Percentiles rank a stretch among this genome's conserved stretches.
Conservation (phyloP, 2,888 invertebrate genomes). For the Elysia crispata region DNA sequence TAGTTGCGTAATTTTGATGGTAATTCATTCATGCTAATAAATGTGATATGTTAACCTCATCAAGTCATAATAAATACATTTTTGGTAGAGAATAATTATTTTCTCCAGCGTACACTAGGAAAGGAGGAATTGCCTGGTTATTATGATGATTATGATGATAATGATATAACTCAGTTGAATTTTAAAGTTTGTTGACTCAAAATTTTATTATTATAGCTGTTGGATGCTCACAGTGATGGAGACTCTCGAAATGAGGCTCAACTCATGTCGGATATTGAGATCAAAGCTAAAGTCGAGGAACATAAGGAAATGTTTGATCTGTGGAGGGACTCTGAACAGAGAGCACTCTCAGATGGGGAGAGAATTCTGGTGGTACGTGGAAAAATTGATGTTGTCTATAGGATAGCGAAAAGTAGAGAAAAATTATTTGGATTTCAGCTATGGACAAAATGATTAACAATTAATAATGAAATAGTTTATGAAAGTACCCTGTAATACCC, state of each 20-base stretch:
- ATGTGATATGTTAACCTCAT: too few species aligned
- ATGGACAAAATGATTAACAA: not conserved
- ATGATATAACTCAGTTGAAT: too few species aligned
- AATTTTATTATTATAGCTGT: conserved; percentile 49
- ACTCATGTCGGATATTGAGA: conserved; percentile 55
- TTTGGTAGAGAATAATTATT: too few species aligned
- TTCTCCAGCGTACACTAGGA: too few species aligned
- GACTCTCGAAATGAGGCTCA: conserved; percentile 50
- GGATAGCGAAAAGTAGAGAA: not conserved
- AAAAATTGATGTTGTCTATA: not conserved
- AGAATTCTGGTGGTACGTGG: conserved; percentile 26
- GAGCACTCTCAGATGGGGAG: conserved; percentile 9
- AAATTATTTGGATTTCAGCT: too few species aligned
- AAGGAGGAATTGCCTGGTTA: too few species aligned
- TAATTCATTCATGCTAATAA: too few species aligned
- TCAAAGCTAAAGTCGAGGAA: conserved; percentile 59
- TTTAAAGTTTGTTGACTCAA: too few species aligned
- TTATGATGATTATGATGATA: too few species aligned
- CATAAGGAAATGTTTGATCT: conserved; percentile 57
- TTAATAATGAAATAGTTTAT: not conserved
- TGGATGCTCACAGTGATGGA: conserved; percentile 55
- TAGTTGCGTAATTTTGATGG: too few species aligned
- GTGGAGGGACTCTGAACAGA: conserved; percentile 51
- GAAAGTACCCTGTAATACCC: too few species aligned
- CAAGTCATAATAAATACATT: too few species aligned